A percentile compares a stretch with the other conserved stretches of the same genome.
Evolutionary conservation across 2,797 vertebrate genomes (phyloP).

Genomic region (Crenuchus spilurus): DNA sequence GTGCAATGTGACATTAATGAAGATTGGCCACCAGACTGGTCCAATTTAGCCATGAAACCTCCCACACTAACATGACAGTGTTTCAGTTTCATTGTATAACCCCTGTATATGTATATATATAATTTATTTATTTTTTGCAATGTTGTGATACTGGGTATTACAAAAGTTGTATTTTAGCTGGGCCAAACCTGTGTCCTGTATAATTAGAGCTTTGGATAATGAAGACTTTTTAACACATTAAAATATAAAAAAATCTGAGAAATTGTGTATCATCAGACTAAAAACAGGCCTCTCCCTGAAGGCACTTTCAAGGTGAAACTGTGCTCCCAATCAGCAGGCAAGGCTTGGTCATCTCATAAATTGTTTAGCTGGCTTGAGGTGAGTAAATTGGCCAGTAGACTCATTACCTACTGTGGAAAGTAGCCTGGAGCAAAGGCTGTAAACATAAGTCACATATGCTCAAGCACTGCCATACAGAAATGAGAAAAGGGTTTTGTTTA

Average conservation of each 20-base stretch:
- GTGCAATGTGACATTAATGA: no score
- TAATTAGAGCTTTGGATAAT: conserved; percentile 11
- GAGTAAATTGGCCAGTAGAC: conserved; percentile 68
- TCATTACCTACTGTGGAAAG: conserved; percentile 69
- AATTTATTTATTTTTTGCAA: no score
- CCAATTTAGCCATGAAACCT: no score
- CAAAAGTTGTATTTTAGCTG: no score
- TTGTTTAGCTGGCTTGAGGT: conserved; percentile 64
- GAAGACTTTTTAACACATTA: neutral
- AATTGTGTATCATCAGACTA: neutral
- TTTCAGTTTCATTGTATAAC: no score
- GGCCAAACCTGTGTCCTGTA: neutral
- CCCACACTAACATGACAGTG: no score
- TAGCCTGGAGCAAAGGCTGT: conserved; percentile 60
- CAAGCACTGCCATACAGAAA: neutral
- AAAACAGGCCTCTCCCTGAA: neutral
- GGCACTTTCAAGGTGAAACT: conserved; percentile 29
- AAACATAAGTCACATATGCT: conserved; percentile 48
- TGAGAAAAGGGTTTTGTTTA: conserved; percentile 9
- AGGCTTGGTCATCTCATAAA: conserved; percentile 59
- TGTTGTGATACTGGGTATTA: no score
- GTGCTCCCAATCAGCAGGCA: neutral
- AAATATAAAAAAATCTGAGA: neutral
- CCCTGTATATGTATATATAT: no score
- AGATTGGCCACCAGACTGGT: no score